These are phyloP conservation scores for Diaphora mendica DNA, from an alignment of 2,888 invertebrate species.

Conservation along the genomic window DNA sequence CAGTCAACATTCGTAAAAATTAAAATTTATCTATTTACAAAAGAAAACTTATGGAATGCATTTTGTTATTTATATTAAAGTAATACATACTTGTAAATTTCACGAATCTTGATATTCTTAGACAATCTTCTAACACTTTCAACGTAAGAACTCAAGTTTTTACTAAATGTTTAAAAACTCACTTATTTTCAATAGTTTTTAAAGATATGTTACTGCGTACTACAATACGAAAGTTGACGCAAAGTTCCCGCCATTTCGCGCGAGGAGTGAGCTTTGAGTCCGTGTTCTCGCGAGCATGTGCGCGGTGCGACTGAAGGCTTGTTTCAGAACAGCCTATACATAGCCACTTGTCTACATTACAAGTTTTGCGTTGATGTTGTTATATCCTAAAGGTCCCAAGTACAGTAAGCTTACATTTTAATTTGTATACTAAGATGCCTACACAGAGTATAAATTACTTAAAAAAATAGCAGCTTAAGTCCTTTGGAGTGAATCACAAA, in stretches of 20 bases:
- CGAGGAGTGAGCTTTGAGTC: conserved; percentile 54
- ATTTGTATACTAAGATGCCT: background rate
- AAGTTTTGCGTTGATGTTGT: conserved; percentile 69
- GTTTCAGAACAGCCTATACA: conserved; percentile 73
- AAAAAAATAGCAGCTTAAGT: conserved; percentile 7
- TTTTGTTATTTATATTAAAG: background rate
- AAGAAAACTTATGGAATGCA: background rate
- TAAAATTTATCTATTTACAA: background rate
- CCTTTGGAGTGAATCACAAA: conserved; percentile 27
- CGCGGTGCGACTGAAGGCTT: conserved; percentile 81
- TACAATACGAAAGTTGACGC: conserved; percentile 70
- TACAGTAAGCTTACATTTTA: background rate
- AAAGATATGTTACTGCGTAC: conserved; percentile 51
- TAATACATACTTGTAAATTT: conserved; percentile 13
- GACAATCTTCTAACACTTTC: conserved; percentile 37
- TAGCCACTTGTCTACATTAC: conserved; percentile 79
- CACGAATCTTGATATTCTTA: conserved; percentile 21
- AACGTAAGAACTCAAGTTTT: conserved; percentile 29
- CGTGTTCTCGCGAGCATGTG: conserved; percentile 74
- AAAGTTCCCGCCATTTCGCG: conserved; percentile 79
- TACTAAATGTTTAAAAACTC: conserved; percentile 24
- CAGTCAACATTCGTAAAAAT: background rate
- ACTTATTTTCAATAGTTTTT: conserved; percentile 27
- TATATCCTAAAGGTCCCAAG: conserved; percentile 48
- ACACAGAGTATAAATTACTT: conserved; percentile 14